These are phyloP conservation scores for Tenrec ecaudatus DNA, from an alignment of 2,113 vertebrate species.

Conservation along the genomic window DNA sequence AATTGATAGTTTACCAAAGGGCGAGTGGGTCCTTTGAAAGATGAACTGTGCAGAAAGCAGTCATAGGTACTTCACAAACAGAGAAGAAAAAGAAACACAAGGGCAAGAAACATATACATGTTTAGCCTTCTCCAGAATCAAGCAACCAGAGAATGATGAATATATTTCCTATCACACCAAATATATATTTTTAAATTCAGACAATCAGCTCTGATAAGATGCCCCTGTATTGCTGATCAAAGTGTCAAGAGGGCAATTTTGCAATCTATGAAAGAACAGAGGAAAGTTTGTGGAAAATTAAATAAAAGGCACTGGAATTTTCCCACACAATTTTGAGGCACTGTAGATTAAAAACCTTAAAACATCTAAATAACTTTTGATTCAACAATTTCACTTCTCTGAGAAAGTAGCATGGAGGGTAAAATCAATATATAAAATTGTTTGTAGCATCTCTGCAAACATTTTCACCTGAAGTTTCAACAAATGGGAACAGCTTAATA, in stretches of 20 bases:
- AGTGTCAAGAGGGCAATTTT: background rate
- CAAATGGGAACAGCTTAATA: background rate
- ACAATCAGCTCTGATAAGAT: slow-evolving; percentile 12
- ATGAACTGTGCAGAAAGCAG: background rate
- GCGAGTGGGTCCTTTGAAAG: background rate
- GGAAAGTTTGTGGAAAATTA: no score
- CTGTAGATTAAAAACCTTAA: slow-evolving; percentile 51
- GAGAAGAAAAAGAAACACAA: slow-evolving; percentile 37
- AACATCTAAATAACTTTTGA: slow-evolving; percentile 15
- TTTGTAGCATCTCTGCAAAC: background rate
- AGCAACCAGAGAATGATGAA: background rate
- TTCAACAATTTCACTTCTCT: background rate
- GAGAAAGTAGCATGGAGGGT: slow-evolving; percentile 5
- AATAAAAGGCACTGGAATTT: no score
- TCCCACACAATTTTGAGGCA: no score
- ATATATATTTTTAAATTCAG: background rate
- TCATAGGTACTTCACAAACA: background rate
- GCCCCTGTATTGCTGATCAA: background rate
- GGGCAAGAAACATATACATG: slow-evolving; percentile 12
- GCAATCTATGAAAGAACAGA: background rate
- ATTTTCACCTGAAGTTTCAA: background rate
- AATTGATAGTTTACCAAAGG: slow-evolving; percentile 23
- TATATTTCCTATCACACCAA: background rate
- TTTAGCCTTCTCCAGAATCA: slow-evolving; percentile 27
- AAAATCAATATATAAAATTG: slow-evolving; percentile 27